These are phyloP conservation scores for Tipula confusa DNA, from an alignment of 2,888 invertebrate genomes.

Conservation along the genomic window DNA sequence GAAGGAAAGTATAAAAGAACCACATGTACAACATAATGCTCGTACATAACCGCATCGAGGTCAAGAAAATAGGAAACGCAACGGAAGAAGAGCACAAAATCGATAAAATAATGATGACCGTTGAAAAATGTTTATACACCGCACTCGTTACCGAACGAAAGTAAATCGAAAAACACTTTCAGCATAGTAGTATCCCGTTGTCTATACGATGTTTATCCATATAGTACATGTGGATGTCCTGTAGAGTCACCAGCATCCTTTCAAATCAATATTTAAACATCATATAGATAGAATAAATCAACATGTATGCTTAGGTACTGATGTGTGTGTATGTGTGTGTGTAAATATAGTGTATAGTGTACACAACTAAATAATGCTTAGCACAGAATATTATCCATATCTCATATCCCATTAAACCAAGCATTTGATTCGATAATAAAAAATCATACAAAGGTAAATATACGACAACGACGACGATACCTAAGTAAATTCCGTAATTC, in stretches of 20 bases:
- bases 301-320: too few relatives aligned
- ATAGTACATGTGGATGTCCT: background rate
- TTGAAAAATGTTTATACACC: background rate
- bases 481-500: conserved; percentile 20
- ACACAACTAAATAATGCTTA: conserved; percentile 3
- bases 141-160: too few relatives aligned
- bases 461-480: background rate
- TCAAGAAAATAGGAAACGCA: background rate
- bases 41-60: background rate
- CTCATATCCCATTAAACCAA: conserved; percentile 20
- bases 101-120: background rate
- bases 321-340: background rate
- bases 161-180: background rate
- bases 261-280: background rate
- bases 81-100: background rate
- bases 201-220: background rate
- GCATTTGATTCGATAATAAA: conserved; percentile 7
- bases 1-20: too few relatives aligned
- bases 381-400: background rate
- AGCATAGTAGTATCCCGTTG: background rate
- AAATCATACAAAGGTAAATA: conserved; percentile 5
- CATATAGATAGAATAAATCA: too few relatives aligned
- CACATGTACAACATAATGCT: too few relatives aligned
- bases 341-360: background rate
- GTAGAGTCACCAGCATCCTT: background rate